Conservation (phyloP, 2,797 vertebrate species). For the Clarias fuscus region DNA sequence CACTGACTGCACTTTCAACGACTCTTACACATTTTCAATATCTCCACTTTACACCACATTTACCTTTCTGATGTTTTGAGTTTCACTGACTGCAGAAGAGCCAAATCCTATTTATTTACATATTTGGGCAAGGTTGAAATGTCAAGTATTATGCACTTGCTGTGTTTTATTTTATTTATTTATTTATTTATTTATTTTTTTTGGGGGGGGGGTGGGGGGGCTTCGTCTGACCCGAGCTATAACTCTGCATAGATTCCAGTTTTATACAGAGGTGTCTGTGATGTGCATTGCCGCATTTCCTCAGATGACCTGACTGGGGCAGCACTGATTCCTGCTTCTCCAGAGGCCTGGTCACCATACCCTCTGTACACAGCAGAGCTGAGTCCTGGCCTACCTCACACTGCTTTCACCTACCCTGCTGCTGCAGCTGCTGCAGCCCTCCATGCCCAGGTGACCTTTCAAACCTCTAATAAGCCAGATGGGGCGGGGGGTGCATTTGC, state of each 20-base stretch:
- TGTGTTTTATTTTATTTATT: no score
- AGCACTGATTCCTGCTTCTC: conserved; percentile 93
- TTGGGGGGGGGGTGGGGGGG: neutral
- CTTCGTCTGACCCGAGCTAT: neutral
- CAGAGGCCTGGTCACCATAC: conserved; percentile 96
- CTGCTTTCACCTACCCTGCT: conserved; percentile 92
- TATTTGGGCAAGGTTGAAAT: neutral
- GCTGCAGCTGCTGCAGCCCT: conserved; percentile 91
- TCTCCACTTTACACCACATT: conserved; percentile 23
- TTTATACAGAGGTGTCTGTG: neutral
- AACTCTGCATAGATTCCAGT: neutral
- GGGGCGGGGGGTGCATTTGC: neutral
- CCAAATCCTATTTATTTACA: neutral
- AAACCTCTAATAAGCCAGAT: neutral
- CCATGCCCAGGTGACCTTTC: conserved; percentile 90
- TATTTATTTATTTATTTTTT: no score
- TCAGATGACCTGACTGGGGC: conserved; percentile 97
- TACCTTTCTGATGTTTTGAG: conserved; percentile 29
- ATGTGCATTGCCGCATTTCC: conserved; percentile 46
- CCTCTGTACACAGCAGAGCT: conserved; percentile 96
- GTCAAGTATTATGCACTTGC: neutral
- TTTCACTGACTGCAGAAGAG: neutral
- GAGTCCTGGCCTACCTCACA: conserved; percentile 92
- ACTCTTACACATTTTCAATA: neutral
- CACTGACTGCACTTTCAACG: conserved; percentile 28